These are phyloP conservation scores for Polypedilum pembai DNA, from an alignment of 1,140 invertebrate genomes.

Conservation along the genomic window DNA sequence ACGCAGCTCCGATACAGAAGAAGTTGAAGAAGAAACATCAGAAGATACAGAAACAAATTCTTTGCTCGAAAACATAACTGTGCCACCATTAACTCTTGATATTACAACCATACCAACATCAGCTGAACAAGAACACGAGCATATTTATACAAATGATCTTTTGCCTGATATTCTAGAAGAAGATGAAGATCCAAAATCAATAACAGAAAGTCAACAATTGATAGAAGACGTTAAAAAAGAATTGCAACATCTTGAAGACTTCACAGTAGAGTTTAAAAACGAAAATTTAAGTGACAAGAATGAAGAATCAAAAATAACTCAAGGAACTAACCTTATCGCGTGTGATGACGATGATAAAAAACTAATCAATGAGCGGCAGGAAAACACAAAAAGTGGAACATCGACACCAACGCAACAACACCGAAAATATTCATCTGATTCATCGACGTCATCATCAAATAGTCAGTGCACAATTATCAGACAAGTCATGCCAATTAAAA, in stretches of 20 bases:
- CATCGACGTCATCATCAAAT: slow-evolving; percentile 19
- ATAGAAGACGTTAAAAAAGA: slow-evolving; percentile 21
- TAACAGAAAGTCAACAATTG: background rate
- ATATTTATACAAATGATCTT: background rate
- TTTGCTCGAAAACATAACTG: background rate
- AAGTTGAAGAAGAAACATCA: background rate
- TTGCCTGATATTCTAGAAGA: slow-evolving; percentile 13
- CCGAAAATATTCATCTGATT: slow-evolving; percentile 13
- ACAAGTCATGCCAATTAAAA: background rate
- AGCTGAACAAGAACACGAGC: background rate
- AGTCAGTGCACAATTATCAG: slow-evolving; percentile 22
- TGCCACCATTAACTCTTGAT: background rate
- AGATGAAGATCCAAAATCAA: slow-evolving; percentile 14
- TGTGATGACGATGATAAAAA: background rate
- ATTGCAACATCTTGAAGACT: background rate
- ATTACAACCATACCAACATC: background rate
- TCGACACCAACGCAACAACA: background rate
- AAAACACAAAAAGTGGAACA: background rate
- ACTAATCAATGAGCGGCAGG: background rate
- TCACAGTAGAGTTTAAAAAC: background rate
- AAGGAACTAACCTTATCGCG: background rate
- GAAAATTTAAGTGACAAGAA: background rate
- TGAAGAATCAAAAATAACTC: background rate
- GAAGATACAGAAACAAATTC: slow-evolving; percentile 24
- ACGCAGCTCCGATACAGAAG: background rate